Conservation (phyloP, 2,113 vertebrate genomes). For the Phainopepla nitens region DNA sequence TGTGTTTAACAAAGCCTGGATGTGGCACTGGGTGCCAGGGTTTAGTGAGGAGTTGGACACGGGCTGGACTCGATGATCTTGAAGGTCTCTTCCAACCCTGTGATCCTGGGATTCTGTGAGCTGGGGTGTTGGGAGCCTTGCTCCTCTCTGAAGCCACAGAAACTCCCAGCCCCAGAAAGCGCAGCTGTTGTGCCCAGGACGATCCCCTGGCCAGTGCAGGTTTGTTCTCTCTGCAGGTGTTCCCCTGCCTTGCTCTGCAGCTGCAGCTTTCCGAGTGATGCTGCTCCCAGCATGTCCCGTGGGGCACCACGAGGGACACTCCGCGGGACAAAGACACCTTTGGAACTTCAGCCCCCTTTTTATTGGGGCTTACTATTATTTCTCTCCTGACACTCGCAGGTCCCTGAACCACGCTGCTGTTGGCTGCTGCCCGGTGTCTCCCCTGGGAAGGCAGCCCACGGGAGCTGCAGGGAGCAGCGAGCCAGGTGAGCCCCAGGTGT, state of each 20-base stretch:
- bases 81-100: no score
- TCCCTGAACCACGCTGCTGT: not conserved
- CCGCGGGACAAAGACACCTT: fast-evolving
- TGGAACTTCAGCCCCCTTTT: not conserved
- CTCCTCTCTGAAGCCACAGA: not conserved
- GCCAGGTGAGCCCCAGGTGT: not conserved
- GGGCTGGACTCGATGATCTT: no score
- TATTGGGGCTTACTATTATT: not conserved
- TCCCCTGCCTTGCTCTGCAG: not conserved
- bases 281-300: fast-evolving
- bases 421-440: fast-evolving
- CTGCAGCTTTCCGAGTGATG: not conserved
- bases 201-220: fast-evolving
- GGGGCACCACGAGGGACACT: not conserved
- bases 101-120: no score
- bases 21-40: no score
- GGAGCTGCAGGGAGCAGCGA: not conserved
- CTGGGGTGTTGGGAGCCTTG: fast-evolving
- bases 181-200: fast-evolving
- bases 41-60: no score
- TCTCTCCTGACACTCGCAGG: fast-evolving
- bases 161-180: fast-evolving
- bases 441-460: fast-evolving
- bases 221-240: not conserved
- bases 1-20: no score